phyloP scores from a whole-genome alignment of 2,113 vertebrate genomes.

The Psilopsiagon aurifrons region DNA sequence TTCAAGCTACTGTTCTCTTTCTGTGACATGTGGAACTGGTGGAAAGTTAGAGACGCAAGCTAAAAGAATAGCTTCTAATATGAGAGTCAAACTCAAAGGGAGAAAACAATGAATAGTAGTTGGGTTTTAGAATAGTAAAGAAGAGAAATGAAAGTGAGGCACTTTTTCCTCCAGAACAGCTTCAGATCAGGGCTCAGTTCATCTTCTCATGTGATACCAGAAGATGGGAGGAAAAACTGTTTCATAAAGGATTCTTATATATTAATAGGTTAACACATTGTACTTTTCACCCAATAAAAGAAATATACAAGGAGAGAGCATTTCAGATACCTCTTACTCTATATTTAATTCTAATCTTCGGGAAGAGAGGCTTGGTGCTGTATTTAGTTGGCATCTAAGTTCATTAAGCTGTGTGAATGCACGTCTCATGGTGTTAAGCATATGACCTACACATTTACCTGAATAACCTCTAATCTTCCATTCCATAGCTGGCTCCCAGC shows the following conservation, averaged over 20 bases:
- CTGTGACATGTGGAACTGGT: not conserved
- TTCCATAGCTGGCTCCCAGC: not conserved
- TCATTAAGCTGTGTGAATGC: not conserved
- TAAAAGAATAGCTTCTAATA: not conserved
- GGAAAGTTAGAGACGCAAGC: not conserved
- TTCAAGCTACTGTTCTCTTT: not conserved
- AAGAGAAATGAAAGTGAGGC: not conserved
- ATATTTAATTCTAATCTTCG: not conserved
- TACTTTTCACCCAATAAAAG: not conserved
- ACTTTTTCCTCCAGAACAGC: not conserved
- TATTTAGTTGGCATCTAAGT: not conserved
- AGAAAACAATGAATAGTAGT: not conserved
- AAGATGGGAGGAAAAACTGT: not conserved
- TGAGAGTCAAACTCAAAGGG: not conserved
- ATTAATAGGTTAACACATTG: not conserved
- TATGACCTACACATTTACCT: not conserved
- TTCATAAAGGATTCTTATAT: not conserved
- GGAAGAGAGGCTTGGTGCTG: not conserved
- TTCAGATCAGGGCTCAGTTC: not conserved
- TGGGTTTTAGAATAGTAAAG: not conserved
- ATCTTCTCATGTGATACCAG: not conserved
- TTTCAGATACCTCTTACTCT: not conserved
- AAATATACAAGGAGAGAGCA: not conserved
- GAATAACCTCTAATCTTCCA: not conserved
- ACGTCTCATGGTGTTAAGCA: not conserved